phyloP scores from a whole-genome alignment of 2,113 vertebrate genomes.

The Cyphotilapia sp. region DNA sequence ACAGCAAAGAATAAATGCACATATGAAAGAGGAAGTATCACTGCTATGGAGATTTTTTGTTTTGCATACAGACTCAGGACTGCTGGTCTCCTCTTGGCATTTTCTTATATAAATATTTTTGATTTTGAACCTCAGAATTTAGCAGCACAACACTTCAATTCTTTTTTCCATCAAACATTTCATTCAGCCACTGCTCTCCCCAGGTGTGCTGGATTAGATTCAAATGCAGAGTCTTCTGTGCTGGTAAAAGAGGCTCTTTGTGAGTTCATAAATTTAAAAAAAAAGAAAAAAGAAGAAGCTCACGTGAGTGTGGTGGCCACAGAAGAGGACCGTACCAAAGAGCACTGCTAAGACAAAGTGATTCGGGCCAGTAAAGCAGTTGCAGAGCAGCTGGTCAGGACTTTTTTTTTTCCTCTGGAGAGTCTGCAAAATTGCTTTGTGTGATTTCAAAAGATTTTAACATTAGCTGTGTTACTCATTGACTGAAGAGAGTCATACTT shows the following conservation, averaged over 20 bases:
- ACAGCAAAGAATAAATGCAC: not conserved
- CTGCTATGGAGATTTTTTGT: not conserved
- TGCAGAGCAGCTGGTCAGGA: not conserved
- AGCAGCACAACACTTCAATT: not conserved
- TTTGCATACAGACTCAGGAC: not conserved
- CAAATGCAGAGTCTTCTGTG: not conserved
- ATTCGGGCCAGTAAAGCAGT: not conserved
- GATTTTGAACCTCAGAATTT: not conserved
- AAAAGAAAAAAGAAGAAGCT: accelerated
- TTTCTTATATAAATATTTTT: not conserved
- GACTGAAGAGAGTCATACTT: no score
- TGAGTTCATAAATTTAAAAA: accelerated
- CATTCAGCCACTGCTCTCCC: not conserved
- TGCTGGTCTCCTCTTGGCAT: not conserved
- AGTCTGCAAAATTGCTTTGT: no score
- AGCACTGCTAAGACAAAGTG: not conserved
- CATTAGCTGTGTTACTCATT: no score
- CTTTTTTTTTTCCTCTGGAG: no score
- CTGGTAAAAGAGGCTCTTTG: not conserved
- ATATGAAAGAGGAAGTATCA: not conserved
- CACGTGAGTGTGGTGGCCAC: not conserved
- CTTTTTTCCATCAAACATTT: not conserved
- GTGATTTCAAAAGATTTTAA: no score
- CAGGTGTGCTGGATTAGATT: not conserved
- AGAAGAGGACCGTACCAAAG: not conserved